A percentile compares a stretch with the other conserved stretches of the same genome.
Conservation (phyloP, 2,888 invertebrate species). For the Tipula unca region DNA sequence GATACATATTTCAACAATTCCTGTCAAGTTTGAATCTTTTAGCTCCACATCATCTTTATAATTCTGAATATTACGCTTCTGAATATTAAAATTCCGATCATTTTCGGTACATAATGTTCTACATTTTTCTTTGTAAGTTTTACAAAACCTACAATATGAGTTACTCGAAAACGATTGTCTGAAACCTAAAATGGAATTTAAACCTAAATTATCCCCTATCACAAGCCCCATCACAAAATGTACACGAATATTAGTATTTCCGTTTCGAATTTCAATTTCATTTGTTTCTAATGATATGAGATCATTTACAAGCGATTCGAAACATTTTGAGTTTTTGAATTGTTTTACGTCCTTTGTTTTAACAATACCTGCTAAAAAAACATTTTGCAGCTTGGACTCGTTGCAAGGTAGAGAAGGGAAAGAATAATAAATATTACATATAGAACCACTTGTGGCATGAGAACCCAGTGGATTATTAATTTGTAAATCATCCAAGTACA, state of each 20-base stretch:
- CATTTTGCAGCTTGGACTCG: constrained; percentile 26
- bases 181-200: constrained; percentile 24
- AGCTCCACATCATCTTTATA: constrained; percentile 25
- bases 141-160: constrained; percentile 30
- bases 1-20: constrained; percentile 28
- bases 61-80: constrained; percentile 27
- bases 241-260: constrained; percentile 21
- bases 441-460: too few relatives aligned
- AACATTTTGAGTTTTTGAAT: constrained; percentile 29
- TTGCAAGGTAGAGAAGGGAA: background rate
- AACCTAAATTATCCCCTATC: constrained; percentile 24
- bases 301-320: constrained; percentile 28
- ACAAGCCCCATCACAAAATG: constrained; percentile 25
- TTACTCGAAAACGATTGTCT: constrained; percentile 27
- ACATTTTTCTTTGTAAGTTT: constrained; percentile 25
- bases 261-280: constrained; percentile 26
- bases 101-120: constrained; percentile 25
- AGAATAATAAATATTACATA: too few relatives aligned
- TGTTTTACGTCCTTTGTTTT: constrained; percentile 28
- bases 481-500: too few relatives aligned
- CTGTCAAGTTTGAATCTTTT: constrained; percentile 24
- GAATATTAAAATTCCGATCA: too few relatives aligned
- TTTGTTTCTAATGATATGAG: constrained; percentile 27
- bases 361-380: constrained; percentile 29
- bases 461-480: background rate